phyloP scores from a whole-genome alignment of 2,888 invertebrate species.

The Trichopoda pennipes region DNA sequence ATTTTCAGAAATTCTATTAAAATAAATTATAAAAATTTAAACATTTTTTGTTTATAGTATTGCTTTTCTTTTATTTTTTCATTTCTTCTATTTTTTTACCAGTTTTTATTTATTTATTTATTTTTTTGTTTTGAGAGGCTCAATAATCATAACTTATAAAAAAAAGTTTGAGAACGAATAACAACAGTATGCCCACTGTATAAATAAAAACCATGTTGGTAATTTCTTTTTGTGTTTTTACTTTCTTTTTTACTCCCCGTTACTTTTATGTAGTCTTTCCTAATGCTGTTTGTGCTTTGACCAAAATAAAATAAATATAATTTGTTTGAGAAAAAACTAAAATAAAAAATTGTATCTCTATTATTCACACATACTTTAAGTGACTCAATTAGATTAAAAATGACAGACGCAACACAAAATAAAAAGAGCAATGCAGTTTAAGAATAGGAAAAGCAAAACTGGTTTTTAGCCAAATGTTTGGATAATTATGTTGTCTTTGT shows the following conservation, averaged over 20 bases:
- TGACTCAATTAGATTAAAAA: constrained; percentile 30
- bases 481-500: neutral
- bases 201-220: constrained; percentile 7
- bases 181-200: neutral
- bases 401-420: constrained; percentile 3
- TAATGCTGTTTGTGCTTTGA: too few species aligned
- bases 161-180: neutral
- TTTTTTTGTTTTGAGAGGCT: constrained; percentile 12
- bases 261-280: neutral
- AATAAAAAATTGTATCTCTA: neutral
- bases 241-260: neutral
- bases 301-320: neutral
- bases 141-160: neutral
- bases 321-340: neutral
- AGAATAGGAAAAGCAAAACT: neutral
- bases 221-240: neutral
- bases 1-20: too few species aligned
- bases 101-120: neutral
- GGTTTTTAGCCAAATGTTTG: neutral
- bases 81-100: constrained; percentile 3
- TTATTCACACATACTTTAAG: constrained; percentile 1
- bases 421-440: neutral
- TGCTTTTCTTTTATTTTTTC: neutral
- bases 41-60: neutral
- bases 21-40: neutral